phyloP scores from a whole-genome alignment of 2,888 invertebrate genomes.

The Stomorhina lunata region DNA sequence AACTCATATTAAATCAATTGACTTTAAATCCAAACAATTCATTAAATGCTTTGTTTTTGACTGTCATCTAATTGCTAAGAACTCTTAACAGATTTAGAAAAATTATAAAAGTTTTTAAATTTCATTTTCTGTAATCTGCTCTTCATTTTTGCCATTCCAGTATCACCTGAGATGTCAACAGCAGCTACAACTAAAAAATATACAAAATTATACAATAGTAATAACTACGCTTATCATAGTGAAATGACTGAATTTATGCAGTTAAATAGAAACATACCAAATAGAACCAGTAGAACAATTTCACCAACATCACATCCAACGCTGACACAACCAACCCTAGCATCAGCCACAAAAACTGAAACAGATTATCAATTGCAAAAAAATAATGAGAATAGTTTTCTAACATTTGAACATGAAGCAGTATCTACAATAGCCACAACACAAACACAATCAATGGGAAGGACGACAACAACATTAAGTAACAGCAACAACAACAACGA shows the following conservation, averaged over 20 bases:
- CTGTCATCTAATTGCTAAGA: too few species aligned
- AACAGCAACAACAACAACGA: not conserved
- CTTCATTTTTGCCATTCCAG: constrained; percentile 44
- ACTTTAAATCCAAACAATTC: too few species aligned
- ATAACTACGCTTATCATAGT: constrained; percentile 54
- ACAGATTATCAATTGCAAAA: not conserved
- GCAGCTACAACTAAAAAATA: constrained; percentile 67
- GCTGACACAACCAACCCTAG: not conserved
- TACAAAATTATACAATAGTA: constrained; percentile 52
- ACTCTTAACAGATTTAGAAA: too few species aligned
- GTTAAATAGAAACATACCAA: constrained; percentile 47
- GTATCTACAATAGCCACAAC: constrained; percentile 48
- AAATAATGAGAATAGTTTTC: constrained; percentile 26
- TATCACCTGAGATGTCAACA: constrained; percentile 73
- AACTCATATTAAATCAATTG: too few species aligned
- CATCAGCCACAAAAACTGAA: not conserved
- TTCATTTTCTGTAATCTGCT: not conserved
- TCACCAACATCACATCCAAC: constrained; percentile 33
- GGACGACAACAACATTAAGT: constrained; percentile 2
- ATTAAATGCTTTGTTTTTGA: too few species aligned
- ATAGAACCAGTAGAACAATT: constrained; percentile 62
- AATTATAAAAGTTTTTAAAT: not conserved
- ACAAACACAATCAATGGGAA: constrained; percentile 45
- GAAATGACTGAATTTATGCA: constrained; percentile 50
- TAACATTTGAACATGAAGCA: constrained; percentile 27